phyloP scores from a whole-genome alignment of 2,888 invertebrate species.

The Cylloceria caligata region DNA sequence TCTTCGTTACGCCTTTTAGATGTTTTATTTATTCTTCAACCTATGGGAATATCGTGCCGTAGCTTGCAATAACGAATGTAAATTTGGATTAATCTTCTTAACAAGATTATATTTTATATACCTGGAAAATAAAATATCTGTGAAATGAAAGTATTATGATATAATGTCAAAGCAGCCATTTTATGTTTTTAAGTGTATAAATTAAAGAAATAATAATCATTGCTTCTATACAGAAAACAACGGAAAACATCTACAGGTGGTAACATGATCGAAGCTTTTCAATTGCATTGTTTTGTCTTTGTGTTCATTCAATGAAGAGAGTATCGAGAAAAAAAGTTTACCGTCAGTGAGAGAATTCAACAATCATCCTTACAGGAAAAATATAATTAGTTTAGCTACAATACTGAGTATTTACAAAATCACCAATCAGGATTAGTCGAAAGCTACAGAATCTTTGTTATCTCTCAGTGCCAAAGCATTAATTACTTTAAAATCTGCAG shows the following conservation, averaged over 20 bases:
- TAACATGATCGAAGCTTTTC: not conserved
- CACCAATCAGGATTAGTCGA: not conserved
- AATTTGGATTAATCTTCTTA: not conserved
- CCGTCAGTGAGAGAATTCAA: not conserved
- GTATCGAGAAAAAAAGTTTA: not conserved
- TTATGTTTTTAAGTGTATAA: not conserved
- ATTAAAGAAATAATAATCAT: not conserved
- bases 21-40: not conserved
- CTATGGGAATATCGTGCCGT: not conserved
- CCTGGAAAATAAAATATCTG: slow-evolving; percentile 14
- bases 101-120: not conserved
- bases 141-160: not conserved
- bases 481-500: not conserved
- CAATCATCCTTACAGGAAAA: not conserved
- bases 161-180: no score
- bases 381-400: not conserved
- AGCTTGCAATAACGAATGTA: not conserved
- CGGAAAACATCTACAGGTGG: not conserved
- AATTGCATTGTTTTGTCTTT: not conserved
- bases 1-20: no score
- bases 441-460: not conserved
- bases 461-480: no score
- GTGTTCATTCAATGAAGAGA: not conserved
- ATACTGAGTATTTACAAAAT: not conserved
- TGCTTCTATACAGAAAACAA: not conserved